Conservation (phyloP, 64 coral and sea anemone genomes). For the Stichodactyla helianthus region DNA sequence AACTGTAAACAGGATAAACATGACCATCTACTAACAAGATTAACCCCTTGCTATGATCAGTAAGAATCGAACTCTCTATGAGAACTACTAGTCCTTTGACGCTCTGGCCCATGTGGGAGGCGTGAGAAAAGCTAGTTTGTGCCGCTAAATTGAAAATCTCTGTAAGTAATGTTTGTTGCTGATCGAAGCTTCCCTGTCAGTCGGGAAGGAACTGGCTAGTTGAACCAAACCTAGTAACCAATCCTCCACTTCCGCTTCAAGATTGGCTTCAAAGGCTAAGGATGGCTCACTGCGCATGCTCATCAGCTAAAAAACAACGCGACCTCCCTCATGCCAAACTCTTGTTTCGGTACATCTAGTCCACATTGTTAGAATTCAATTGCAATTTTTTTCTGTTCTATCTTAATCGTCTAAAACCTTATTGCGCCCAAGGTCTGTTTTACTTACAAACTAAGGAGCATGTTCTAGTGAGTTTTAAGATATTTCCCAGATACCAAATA, state of each 20-base stretch:
- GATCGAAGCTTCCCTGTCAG: background rate
- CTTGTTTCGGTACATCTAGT: background rate
- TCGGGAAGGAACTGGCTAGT: background rate
- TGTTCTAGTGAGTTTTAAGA: background rate
- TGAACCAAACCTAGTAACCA: background rate
- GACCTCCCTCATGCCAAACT: background rate
- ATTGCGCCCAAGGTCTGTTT: no score
- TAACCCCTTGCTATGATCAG: no score
- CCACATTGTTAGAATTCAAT: background rate
- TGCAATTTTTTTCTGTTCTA: background rate
- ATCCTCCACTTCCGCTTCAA: background rate
- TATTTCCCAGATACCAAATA: background rate
- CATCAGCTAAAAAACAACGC: background rate
- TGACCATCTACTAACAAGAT: no score
- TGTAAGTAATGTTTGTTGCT: no score
- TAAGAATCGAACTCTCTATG: no score
- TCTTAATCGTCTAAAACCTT: no score
- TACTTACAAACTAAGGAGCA: no score
- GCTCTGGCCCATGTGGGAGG: no score
- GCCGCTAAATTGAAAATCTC: no score
- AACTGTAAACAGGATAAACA: no score
- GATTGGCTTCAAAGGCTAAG: background rate
- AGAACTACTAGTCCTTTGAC: no score
- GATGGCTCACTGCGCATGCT: background rate
- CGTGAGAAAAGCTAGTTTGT: no score